Conservation (phyloP, 2,797 vertebrate genomes). For the Oreortyx pictus region DNA sequence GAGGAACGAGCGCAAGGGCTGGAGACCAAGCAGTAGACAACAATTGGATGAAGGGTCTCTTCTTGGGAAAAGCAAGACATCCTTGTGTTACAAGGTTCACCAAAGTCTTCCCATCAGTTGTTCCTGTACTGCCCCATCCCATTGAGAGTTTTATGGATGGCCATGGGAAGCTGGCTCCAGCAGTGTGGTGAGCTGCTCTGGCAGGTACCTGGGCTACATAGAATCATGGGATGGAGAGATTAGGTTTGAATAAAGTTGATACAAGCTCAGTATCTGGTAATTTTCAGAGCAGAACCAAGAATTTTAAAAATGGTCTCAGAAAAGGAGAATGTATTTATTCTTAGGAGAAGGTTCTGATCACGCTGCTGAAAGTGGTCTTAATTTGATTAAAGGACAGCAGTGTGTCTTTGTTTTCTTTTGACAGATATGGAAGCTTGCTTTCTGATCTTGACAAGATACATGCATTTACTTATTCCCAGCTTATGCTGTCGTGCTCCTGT, state of each 20-base stretch:
- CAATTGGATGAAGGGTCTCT: background rate
- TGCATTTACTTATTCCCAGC: background rate
- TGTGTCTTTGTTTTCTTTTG: background rate
- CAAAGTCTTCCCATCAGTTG: background rate
- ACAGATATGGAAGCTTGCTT: background rate
- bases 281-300: background rate
- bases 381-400: background rate
- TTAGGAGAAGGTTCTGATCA: background rate
- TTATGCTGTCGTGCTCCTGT: background rate
- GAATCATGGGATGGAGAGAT: background rate
- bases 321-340: background rate
- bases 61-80: background rate
- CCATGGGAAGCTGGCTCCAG: background rate
- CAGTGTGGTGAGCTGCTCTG: background rate
- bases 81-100: background rate
- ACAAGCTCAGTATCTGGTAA: background rate
- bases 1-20: background rate
- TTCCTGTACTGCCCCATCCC: background rate
- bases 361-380: background rate
- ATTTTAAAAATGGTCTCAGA: background rate
- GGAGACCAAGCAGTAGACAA: fast-evolving
- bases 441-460: background rate
- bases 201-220: fast-evolving
- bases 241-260: background rate
- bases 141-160: background rate